phyloP scores from a whole-genome alignment of 2,888 invertebrate species.

The Drosophila merina region DNA sequence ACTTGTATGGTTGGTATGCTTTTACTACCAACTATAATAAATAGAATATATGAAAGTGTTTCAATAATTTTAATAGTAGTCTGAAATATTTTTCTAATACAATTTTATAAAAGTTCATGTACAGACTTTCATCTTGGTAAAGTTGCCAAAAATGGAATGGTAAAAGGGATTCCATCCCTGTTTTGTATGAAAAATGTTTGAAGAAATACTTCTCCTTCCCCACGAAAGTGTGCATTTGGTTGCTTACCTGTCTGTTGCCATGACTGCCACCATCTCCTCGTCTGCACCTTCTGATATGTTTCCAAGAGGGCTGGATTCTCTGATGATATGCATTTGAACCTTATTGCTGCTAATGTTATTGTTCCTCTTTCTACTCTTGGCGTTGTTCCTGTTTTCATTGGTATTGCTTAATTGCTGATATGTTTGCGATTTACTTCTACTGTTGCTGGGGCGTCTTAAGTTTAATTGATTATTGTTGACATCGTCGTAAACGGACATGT shows the following conservation, averaged over 20 bases:
- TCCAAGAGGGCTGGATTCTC: slow-evolving; percentile 39
- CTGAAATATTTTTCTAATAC: neutral
- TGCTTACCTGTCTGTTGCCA: slow-evolving; percentile 41
- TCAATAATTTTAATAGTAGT: too few relatives aligned
- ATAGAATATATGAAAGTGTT: too few relatives aligned
- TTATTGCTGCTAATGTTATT: slow-evolving; percentile 21
- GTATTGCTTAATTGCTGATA: slow-evolving; percentile 49
- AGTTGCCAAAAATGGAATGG: neutral
- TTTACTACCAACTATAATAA: too few relatives aligned
- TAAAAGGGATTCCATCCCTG: neutral
- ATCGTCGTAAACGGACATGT: slow-evolving; percentile 83
- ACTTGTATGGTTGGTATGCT: too few relatives aligned
- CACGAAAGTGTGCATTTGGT: neutral
- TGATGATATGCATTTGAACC: slow-evolving; percentile 59
- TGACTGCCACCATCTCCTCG: slow-evolving; percentile 22
- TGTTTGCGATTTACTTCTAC: slow-evolving; percentile 43
- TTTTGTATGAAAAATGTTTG: neutral
- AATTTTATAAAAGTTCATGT: neutral
- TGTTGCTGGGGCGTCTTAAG: slow-evolving; percentile 70
- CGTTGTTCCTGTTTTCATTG: slow-evolving; percentile 26
- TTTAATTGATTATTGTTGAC: slow-evolving; percentile 84
- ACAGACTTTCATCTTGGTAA: neutral
- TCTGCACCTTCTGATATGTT: slow-evolving; percentile 49
- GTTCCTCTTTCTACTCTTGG: slow-evolving; percentile 28
- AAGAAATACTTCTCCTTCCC: slow-evolving; percentile 1